Evolutionary conservation across 2,113 vertebrate species (phyloP), one percentile per base, ranked within the genome.

Genomic region (Madoqua kirkii): DNA sequence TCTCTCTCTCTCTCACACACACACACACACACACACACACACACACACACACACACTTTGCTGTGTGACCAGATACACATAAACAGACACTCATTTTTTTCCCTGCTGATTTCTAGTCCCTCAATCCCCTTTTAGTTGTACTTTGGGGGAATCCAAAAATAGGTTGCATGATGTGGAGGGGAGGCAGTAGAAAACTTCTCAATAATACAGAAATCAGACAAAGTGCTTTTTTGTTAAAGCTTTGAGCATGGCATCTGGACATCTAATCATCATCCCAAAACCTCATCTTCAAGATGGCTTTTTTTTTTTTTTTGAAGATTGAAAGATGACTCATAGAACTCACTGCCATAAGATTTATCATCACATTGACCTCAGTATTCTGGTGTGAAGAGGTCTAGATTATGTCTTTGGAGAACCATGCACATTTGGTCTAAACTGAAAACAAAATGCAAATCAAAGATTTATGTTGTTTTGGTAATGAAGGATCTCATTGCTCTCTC

Each of bases 371-470:
- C 29, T 95, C 67, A 74, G 79, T 50, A 62, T 90, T 96, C 85
- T 60, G 81, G 50, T 54, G 15, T 40, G 86, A 59, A 84, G 54
- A 91, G 31, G 19, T 89, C 85, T 78, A 85, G 92, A 94, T 64
- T 59, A 45, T 7, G 54, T 78, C 60, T 67, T 81, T 76, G 62
- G 74, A 94, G 89, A 97, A 60, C 21, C 6, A 59, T 23, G 43
- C 1, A 40, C 6, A 67, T 91, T 82, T 60, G 50, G 45, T 90
- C 88, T 45, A 79, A 91, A 36, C 0, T 43, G 54, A 94, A 95
- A 96, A 88, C 29, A 85, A 95, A 91, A 94, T 91, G 78, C 29
- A 95, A 94, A 93, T 62, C 91, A 89, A 94, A 94, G 76, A n/a
- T 85, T 62, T 87, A 25, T 82, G 43, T 40, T 85, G 33, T 60